These are phyloP conservation scores for Sweltsa coloradensis DNA, from an alignment of 1,140 invertebrate species.

Conservation along the genomic window DNA sequence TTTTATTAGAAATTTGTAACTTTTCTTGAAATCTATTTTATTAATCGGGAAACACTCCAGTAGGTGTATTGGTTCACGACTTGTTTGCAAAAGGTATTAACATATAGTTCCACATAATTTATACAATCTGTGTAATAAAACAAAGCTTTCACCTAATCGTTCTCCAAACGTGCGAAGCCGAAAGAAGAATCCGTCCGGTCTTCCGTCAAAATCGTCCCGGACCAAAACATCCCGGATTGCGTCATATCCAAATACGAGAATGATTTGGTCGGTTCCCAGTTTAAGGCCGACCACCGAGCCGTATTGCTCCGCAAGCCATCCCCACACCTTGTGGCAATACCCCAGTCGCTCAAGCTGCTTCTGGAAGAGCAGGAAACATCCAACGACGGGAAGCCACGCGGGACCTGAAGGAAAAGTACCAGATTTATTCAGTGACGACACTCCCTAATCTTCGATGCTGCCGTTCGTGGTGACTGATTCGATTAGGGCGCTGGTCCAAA, in stretches of 20 bases:
- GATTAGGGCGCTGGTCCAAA: neutral
- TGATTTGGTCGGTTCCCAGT: slow-evolving; percentile 43
- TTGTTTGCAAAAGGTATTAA: neutral
- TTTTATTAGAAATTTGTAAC: no score
- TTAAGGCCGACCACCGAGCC: slow-evolving; percentile 46
- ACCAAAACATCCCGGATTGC: slow-evolving; percentile 43
- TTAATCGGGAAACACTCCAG: no score
- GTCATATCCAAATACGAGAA: slow-evolving; percentile 46
- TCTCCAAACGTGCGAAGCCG: slow-evolving; percentile 54
- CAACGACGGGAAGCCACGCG: slow-evolving; percentile 32
- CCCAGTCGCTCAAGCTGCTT: slow-evolving; percentile 20
- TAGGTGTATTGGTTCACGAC: no score
- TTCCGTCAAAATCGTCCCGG: slow-evolving; percentile 50
- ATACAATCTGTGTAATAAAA: slow-evolving; percentile 3
- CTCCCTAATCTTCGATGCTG: neutral
- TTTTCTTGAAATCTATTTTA: no score
- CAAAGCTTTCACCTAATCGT: slow-evolving; percentile 35
- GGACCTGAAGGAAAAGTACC: slow-evolving; percentile 26
- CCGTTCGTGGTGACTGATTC: neutral
- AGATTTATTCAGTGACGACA: neutral
- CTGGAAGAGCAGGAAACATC: slow-evolving; percentile 26
- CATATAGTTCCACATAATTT: slow-evolving; percentile 1
- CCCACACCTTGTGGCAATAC: slow-evolving; percentile 28
- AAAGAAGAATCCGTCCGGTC: slow-evolving; percentile 61
- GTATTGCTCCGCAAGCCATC: slow-evolving; percentile 34